phyloP scores from a whole-genome alignment of 2,888 invertebrate species.

The Troides aeacus region DNA sequence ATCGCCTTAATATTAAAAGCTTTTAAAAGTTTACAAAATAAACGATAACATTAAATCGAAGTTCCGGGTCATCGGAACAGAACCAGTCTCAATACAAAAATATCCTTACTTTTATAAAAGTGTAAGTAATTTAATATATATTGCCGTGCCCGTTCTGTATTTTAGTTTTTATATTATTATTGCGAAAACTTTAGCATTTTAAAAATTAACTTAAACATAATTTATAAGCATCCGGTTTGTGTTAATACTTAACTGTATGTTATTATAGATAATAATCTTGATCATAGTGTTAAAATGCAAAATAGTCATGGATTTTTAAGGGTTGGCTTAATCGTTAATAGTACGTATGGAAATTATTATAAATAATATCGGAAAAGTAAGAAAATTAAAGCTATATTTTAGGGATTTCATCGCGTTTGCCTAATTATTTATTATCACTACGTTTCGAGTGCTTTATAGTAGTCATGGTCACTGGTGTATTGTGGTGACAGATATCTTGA shows the following conservation, averaged over 20 bases:
- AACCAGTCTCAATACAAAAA: slow-evolving; percentile 20
- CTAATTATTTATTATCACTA: no score
- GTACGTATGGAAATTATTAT: no score
- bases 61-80: slow-evolving; percentile 19
- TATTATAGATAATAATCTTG: neutral
- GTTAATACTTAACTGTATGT: neutral
- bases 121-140: slow-evolving; percentile 7
- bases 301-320: neutral
- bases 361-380: no score
- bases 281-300: no score
- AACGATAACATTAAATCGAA: slow-evolving; percentile 18
- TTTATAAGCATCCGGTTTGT: neutral
- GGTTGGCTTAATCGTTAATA: no score
- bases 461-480: no score
- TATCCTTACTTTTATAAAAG: slow-evolving; percentile 5
- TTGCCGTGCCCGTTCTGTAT: neutral
- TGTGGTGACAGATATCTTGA: no score
- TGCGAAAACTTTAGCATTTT: neutral
- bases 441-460: no score
- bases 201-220: neutral
- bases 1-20: neutral
- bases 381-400: no score
- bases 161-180: neutral
- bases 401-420: no score
- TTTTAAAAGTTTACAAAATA: slow-evolving; percentile 3